Evolutionary conservation across 2,888 invertebrate genomes (phyloP).

Genomic region (Latrodectus hesperus): DNA sequence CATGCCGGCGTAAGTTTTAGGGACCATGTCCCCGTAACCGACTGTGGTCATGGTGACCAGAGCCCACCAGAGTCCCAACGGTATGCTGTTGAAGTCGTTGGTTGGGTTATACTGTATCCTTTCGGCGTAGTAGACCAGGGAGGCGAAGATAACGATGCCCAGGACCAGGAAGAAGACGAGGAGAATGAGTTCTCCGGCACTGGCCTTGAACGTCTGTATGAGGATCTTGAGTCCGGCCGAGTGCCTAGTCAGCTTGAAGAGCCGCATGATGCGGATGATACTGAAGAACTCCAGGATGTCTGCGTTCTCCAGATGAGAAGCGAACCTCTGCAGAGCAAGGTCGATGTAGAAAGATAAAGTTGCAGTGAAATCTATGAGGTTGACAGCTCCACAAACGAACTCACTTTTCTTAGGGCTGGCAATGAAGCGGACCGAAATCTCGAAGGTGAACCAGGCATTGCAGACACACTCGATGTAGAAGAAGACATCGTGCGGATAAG

Average conservation of each 20-base stretch:
- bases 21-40: constrained; percentile 87
- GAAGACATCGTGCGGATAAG: constrained; percentile 81
- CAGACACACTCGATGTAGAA: constrained; percentile 94
- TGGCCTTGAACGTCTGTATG: constrained; percentile 94
- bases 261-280: constrained; percentile 90
- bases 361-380: constrained; percentile 94
- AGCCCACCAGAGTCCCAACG: constrained; percentile 96
- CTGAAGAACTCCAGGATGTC: constrained; percentile 94
- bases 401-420: constrained; percentile 90
- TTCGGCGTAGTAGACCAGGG: constrained; percentile 95
- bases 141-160: constrained; percentile 96
- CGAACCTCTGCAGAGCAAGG: constrained; percentile 79
- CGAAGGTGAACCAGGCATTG: constrained; percentile 97
- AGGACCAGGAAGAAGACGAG: constrained; percentile 95
- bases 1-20: constrained; percentile 95
- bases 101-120: constrained; percentile 92
- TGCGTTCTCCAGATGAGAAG: constrained; percentile 79
- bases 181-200: constrained; percentile 93
- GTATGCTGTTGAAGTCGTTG: constrained; percentile 96
- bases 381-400: constrained; percentile 92
- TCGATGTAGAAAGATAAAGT: constrained; percentile 95
- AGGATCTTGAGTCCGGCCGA: constrained; percentile 95
- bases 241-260: constrained; percentile 95
- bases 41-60: constrained; percentile 97
- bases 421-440: constrained; percentile 88